Base-by-base conservation (phyloP, 2,113 vertebrate species). In the Neotragus moschatus region DNA sequence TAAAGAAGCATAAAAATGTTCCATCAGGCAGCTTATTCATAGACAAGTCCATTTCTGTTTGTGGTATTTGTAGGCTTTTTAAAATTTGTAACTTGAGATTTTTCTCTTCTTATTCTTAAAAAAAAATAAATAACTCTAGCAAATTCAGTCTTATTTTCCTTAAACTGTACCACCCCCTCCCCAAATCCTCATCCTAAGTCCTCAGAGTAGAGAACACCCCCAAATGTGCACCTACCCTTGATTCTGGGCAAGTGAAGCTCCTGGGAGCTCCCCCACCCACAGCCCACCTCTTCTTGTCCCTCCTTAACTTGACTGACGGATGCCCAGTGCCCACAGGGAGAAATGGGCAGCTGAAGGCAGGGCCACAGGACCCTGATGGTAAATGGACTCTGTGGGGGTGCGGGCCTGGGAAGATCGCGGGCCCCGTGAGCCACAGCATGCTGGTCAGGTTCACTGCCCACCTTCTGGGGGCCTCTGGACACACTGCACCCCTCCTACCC, bases 381-480 rank as follows among this genome's bases (percentile, higher is more conserved):
- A 33, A 23, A 56, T 1, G 8, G 75, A 15, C 19, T 60, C 13
- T 30, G 11, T 3, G 7, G 7, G 39, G 10, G 79, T 7, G 28
- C 0, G 15, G 63, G 13, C 75, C 56, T 7, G 14, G 58, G 13
- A 36, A 39, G 39, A 70, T 23, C 0, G 5, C 5, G 3, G 39
- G 33, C 21, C n/a, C 33, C 0, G 23, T 36, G 30, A 28, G 25
- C 12, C 2, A 2, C 23, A 3, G 19, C 1, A 0, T 28, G 23
- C 43, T n/a, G 5, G 8, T 39, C 49, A 15, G 23, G 1, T 28
- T 75, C 53, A 17, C n/a, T 45, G 26, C 79, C 49, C 43, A 25
- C 47, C 58, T 90, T 73, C 61, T 1, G 2, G 61, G 51, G 36
- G 45, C 28, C 56, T 23, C 70, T 84, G 13, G 12, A 28, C 17